Conservation (phyloP, 2,888 invertebrate genomes). For the Tinea semifulvella region DNA sequence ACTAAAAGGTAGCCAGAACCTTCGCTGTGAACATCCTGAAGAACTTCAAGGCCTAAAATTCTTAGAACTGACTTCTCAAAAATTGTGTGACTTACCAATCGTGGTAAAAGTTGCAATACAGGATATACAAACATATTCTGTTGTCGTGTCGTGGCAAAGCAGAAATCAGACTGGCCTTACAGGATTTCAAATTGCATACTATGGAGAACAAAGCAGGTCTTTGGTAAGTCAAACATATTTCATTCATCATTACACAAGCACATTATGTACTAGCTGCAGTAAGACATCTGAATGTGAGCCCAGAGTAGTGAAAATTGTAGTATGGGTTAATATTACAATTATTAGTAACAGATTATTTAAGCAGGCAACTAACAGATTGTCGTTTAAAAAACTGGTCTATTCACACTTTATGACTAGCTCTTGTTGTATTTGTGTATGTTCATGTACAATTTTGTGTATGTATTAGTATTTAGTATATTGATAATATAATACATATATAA, state of each 20-base stretch:
- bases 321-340: no score
- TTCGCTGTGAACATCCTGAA: conserved; percentile 85
- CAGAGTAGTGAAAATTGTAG: background rate
- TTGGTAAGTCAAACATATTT: conserved; percentile 61
- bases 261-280: background rate
- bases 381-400: no score
- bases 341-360: no score
- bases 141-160: conserved; percentile 89
- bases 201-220: conserved; percentile 62
- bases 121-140: conserved; percentile 87
- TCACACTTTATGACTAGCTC: no score
- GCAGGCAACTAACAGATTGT: no score
- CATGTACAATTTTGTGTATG: no score
- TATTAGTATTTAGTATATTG: no score
- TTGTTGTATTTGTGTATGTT: no score
- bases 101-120: conserved; percentile 86
- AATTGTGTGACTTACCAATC: conserved; percentile 85
- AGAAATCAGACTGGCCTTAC: conserved; percentile 85
- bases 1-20: conserved; percentile 63
- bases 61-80: conserved; percentile 79
- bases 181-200: conserved; percentile 87
- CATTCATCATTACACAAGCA: background rate
- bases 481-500: no score
- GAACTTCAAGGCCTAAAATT: conserved; percentile 80
- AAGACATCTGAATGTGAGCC: background rate